Base-by-base conservation (phyloP, 1,140 invertebrate species). In the Arctopsyche grandis region DNA sequence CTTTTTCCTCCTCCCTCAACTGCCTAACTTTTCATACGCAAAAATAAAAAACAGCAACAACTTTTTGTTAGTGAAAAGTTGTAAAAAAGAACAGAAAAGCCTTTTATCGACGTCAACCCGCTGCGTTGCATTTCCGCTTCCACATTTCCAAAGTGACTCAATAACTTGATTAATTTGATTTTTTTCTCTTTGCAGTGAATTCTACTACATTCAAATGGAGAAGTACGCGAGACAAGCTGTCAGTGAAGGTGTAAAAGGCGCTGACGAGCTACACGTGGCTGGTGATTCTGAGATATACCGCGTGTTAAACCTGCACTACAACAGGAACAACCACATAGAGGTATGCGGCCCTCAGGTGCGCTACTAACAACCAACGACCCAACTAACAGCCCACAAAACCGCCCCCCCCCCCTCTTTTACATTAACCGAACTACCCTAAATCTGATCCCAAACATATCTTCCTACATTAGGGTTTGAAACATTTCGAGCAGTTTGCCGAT, bases 201-300 rank as follows among this genome's bases (percentile, higher is more conserved):
- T 99, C 91, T 99, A 98, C 91, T 99, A 99, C 90, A 99, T 99
- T 86, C 98, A 99, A 91, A 99, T 99, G 98, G 99, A 99, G 90
- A 99, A 99, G 89, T 99, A 98, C 89, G 98, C 98, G 75, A 92
- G 98, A 83, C 97, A 99, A 89, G 96, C 97, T 38, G 93, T 99
- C 82, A 97, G 96, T 81, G 98, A 99, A 90, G 98, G 98, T 69
- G 91, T 98, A 81, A 97, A 98, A 88, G 93, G 92, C 85, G 91
- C 93, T 24, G 97, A 99, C 79, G 97, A 99, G 84, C 91, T 99
- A 52, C 93, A 94, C 84, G 97, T 99, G 43, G 95, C 94, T 75
- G 92, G 92, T 24, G 98, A 99, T 88, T 98, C 96, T 70, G 98
- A 99, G 90, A 93, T 99, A 82, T 98, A 99, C 90, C 92, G 98